phyloP scores from a whole-genome alignment of 2,797 vertebrate genomes.

The Acrocephalus scirpaceus region DNA sequence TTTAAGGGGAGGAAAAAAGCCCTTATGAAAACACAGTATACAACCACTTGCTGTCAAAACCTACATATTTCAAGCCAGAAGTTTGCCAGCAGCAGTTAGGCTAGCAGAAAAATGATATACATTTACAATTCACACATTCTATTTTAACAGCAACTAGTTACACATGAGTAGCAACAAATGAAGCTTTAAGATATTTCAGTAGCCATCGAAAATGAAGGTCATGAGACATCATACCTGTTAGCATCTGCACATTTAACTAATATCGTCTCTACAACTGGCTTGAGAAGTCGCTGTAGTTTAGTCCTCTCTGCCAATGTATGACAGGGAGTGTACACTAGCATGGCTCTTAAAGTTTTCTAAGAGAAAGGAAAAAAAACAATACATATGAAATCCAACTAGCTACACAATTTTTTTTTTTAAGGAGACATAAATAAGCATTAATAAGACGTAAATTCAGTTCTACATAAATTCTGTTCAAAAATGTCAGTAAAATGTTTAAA shows the following conservation, averaged over 20 bases:
- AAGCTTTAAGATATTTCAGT: neutral
- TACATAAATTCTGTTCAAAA: neutral
- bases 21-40: neutral
- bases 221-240: conserved; percentile 80
- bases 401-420: neutral
- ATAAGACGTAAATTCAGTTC: neutral
- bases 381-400: neutral
- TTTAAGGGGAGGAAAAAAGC: fast-evolving
- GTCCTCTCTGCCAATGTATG: conserved; percentile 82
- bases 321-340: conserved; percentile 91
- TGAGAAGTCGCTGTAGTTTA: conserved; percentile 86
- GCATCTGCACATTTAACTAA: conserved; percentile 90
- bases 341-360: conserved; percentile 90
- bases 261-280: conserved; percentile 89
- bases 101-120: neutral
- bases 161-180: neutral
- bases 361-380: neutral
- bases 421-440: neutral
- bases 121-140: neutral
- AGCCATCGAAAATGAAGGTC: neutral
- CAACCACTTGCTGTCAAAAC: neutral
- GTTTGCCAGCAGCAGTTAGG: neutral
- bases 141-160: neutral
- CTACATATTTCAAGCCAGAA: neutral
- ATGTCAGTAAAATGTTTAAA: neutral